Percentiles rank a stretch among this genome's conserved stretches.
phyloP scores from a whole-genome alignment of 2,113 vertebrate species.

The Diphyllodes magnificus region DNA sequence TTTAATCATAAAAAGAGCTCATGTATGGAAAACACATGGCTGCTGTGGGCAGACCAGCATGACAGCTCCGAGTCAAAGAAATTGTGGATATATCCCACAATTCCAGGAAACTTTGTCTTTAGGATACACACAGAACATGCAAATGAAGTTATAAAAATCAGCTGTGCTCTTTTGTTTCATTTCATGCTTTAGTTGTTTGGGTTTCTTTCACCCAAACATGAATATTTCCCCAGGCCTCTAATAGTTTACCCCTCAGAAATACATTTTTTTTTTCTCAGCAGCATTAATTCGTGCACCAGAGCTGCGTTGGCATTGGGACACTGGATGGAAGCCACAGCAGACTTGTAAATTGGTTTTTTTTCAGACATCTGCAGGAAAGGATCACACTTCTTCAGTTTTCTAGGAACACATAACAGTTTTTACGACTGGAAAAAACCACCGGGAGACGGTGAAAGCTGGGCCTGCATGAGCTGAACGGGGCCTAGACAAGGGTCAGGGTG shows the following conservation, averaged over 20 bases:
- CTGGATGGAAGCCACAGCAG: background rate
- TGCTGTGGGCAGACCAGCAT: background rate
- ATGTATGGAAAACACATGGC: slow-evolving; percentile 45
- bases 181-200: slow-evolving; percentile 18
- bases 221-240: background rate
- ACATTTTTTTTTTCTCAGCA: background rate
- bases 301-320: background rate
- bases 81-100: background rate
- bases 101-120: slow-evolving; percentile 44
- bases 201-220: background rate
- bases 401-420: slow-evolving; percentile 11
- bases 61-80: background rate
- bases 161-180: slow-evolving; percentile 16
- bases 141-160: slow-evolving; percentile 53
- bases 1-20: slow-evolving; percentile 17
- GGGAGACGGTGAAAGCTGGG: background rate
- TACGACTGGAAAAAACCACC: background rate
- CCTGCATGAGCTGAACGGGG: background rate
- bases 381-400: slow-evolving; percentile 41
- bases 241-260: background rate
- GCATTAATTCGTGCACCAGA: slow-evolving; percentile 3
- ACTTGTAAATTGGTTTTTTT: background rate
- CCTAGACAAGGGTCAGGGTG: background rate
- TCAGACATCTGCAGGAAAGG: slow-evolving; percentile 29
- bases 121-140: background rate